Base-by-base conservation (phyloP, 2,888 invertebrate species). In the Nemoura dubitans region DNA sequence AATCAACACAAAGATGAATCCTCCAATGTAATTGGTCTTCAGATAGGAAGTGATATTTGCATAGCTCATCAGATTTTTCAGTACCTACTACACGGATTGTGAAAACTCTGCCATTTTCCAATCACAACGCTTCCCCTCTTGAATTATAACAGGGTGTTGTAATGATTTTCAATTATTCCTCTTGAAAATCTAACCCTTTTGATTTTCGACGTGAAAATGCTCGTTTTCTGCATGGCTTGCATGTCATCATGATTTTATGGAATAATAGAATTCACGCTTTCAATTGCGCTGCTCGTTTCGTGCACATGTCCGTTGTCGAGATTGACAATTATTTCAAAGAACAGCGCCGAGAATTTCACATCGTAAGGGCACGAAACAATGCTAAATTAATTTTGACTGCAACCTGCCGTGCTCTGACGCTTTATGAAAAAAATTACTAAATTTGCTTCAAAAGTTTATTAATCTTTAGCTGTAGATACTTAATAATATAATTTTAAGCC, bases 111-210 rank as follows among this genome's bases (percentile, higher is more conserved):
- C 59, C 59, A 59, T 59, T 59, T 59, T 78, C 78, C 78, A 78
- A 78, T 78, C 78, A 78, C 59, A 27, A 78, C 78, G 78, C 28
- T 78, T 78, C 78, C 78, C 5, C 28, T 78, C 27, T 78, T 78
- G 78, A 78, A 78, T 27, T 28, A 28, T 16, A 27, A 28, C 5
- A 14, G 28, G 26, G 78, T 78, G 78, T 27, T 78, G 78, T 78
- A 28, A 26, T 27, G 78, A 78, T 78, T 78, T 78, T 78, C 78
- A 78, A 78, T 78, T 78, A 78, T 78, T 78, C 28, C 59, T 59
- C 59, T 59, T 59, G 59, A 59, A 59, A 59, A 59, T 59, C 6
- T 59, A 59, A 59, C 59, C 59, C 59, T 59, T 59, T 59, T 59
- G 59, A 59, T 59, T 59, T 59, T 59, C 59, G 59, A 59, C 59